Base-by-base conservation (phyloP, 2,113 vertebrate species). In the Fregetta grallaria region DNA sequence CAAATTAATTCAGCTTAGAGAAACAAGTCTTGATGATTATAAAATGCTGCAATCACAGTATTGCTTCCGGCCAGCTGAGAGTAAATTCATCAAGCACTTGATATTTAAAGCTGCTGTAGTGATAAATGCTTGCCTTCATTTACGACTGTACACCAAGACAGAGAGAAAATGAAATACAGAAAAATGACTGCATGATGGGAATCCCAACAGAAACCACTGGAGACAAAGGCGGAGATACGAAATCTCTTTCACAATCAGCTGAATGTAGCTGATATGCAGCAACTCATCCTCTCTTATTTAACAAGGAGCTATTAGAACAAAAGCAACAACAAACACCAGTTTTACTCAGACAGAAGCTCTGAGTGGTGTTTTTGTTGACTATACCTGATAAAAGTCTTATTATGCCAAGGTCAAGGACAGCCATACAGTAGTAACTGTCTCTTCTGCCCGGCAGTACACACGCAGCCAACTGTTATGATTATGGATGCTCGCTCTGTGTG, bases 11-110 rank as follows among this genome's bases (percentile, higher is more conserved):
- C 96, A 90, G 94, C 94, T 96, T 70, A 81, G 76, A 97, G 96
- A 97, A 97, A 97, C 91, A 88, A 93, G 88, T 42, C 96, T 76
- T 95, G 94, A 96, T 97, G 96, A 96, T 96, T 96, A 97, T 95
- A 96, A 97, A 97, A 95, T 42, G 95, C 94, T 94, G 97, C 97
- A 96, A 97, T 97, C 95, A 96, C 80, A 77, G 76, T 34, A 92
- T 95, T 94, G 96, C 97, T 97, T 97, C 96, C 44, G 82, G 96
- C 93, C 94, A 97, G 93, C 96, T 96, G 92, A 97, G 92, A 92
- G 94, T 95, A 95, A 96, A 97, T 97, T 97, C 97, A 97, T 97
- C 96, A 97, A 82, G 89, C 79, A 67, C 86, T 96, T 94, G 91
- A 94, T 96, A 96, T 96, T 96, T 95, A 95, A 96, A 92, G 91